These are phyloP conservation scores for Andrena haemorrhoa DNA, from an alignment of 2,888 invertebrate species.

Conservation along the genomic window DNA sequence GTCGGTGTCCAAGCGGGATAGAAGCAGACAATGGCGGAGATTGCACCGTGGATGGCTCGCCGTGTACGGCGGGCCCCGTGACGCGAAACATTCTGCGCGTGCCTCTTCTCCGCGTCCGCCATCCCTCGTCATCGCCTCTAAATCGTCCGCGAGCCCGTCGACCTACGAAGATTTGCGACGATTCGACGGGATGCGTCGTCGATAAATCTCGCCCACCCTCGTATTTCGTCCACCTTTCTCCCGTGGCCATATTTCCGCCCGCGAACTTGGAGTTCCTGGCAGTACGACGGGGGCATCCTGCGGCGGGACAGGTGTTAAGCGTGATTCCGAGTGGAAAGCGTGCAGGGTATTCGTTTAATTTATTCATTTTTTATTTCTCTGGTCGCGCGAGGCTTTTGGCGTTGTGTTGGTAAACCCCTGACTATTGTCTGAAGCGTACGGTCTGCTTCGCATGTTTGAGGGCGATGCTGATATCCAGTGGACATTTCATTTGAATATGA, in stretches of 20 bases:
- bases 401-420: too few species aligned
- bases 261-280: background rate
- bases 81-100: slow-evolving; percentile 64
- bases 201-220: slow-evolving; percentile 46
- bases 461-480: too few species aligned
- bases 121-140: slow-evolving; percentile 37
- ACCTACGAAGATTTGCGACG: slow-evolving; percentile 55
- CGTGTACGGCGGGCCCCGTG: slow-evolving; percentile 51
- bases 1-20: slow-evolving; percentile 51
- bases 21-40: slow-evolving; percentile 58
- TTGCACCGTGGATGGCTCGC: slow-evolving; percentile 62
- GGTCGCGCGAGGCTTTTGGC: too few species aligned
- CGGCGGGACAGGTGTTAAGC: too few species aligned
- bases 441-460: too few species aligned
- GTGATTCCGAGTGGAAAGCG: too few species aligned
- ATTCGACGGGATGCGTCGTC: slow-evolving; percentile 38
- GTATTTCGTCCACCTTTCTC: slow-evolving; percentile 22
- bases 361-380: too few species aligned
- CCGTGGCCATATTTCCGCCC: slow-evolving; percentile 10
- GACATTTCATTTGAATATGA: too few species aligned
- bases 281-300: background rate
- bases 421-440: too few species aligned
- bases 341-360: too few species aligned
- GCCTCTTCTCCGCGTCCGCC: slow-evolving; percentile 43
- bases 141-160: slow-evolving; percentile 44